These are phyloP conservation scores for Panthera tigris DNA, from an alignment of 2,113 vertebrate species.

Conservation along the genomic window DNA sequence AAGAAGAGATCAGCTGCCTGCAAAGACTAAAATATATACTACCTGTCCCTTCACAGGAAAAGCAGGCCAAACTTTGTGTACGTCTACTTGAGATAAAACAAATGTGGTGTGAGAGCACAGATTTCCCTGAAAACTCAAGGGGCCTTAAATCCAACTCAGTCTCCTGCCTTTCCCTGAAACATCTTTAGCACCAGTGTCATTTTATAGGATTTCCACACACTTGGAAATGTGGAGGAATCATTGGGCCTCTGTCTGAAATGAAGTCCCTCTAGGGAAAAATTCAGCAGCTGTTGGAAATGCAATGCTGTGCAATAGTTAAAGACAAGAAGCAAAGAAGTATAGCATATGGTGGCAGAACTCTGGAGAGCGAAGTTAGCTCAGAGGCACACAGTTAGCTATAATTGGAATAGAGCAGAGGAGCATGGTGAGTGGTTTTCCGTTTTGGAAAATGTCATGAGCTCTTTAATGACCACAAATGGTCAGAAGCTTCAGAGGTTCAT, in stretches of 20 bases:
- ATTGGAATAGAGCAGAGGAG: neutral
- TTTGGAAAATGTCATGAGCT: constrained; percentile 9
- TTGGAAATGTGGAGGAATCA: neutral
- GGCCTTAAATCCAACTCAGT: neutral
- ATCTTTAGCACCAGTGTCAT: neutral
- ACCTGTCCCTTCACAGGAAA: neutral
- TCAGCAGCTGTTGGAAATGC: constrained; percentile 45
- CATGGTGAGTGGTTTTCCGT: neutral
- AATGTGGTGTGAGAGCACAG: neutral
- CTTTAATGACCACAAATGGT: constrained; percentile 24
- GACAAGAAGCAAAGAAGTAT: constrained; percentile 4
- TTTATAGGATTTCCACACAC: neutral
- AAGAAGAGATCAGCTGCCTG: neutral
- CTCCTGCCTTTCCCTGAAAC: neutral
- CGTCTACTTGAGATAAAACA: neutral
- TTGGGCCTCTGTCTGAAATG: constrained; percentile 13
- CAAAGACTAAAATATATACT: neutral
- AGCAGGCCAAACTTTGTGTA: neutral
- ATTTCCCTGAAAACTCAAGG: neutral
- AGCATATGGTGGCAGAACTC: neutral
- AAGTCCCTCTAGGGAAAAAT: constrained; percentile 11
- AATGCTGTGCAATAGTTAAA: constrained; percentile 47
- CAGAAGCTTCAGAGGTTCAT: neutral
- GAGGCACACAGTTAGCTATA: neutral
- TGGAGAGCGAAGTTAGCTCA: neutral